Base-by-base conservation (phyloP, 1,140 invertebrate genomes). In the Muscidifurax raptorellus region DNA sequence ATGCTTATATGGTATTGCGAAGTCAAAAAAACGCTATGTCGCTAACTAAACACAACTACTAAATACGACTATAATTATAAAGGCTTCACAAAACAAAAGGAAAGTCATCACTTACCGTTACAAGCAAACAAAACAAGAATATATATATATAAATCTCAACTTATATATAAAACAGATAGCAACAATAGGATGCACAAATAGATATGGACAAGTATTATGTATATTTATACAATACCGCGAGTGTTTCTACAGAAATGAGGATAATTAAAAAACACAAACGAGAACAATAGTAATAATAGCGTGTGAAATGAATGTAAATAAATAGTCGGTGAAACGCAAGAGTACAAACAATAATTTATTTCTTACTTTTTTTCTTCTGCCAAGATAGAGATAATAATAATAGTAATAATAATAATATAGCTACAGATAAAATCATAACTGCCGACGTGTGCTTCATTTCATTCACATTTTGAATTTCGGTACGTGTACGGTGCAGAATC, bases 321-420 rank as follows among this genome's bases (percentile, higher is more conserved):
- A 86, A 80, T 86, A 87, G 86, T 88, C 85, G 86, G 84, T 85
- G 88, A 67, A 90, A 90, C 89, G 86, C 87, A 91, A 89, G 90
- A 88, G 88, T 93, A 91, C 90, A 92, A 93, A 93, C 91, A 93
- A 93, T 93, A 93, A 93, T 93, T 93, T 93, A 93, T 93, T 93
- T 89, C 85, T 90, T 93, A 92, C 92, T 92, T 92, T 89, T 69
- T 85, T 78, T 82, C 66, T 27, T 75, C 28, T 82, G 74, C 66
- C 86, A 91, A 91, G 80, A 85, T 85, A 82, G 76, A 82, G 52
- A 82, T 82, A 40, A 40, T 40, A 40, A 82, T 82, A 85, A 64
- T 81, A 80, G 90, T 89, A 89, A 88, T 91, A 85, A 64, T 81
- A 80, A 91, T 89, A 89, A 88, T 91, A 92, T 89, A 90, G 91